Percentiles rank a stretch among this genome's conserved stretches.
These are phyloP conservation scores for Nyctalus aviator DNA, from an alignment of 2,797 vertebrate genomes.

Conservation along the genomic window DNA sequence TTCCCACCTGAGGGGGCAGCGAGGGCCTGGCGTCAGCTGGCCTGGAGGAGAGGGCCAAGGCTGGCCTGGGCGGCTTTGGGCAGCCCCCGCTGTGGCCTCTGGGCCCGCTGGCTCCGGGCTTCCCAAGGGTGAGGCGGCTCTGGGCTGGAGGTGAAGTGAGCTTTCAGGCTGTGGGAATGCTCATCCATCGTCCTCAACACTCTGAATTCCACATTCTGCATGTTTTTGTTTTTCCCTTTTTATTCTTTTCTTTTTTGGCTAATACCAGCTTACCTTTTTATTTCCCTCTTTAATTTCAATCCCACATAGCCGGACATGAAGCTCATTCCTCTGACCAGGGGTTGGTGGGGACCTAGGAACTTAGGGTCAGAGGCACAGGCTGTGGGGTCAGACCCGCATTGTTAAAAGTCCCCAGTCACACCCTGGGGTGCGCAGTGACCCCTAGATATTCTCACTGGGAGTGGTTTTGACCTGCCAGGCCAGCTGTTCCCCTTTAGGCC, in stretches of 20 bases:
- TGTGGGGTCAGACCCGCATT: background rate
- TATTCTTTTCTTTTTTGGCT: slow-evolving; percentile 71
- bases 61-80: background rate
- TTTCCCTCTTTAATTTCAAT: slow-evolving; percentile 76
- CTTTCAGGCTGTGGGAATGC: slow-evolving; percentile 40
- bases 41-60: background rate
- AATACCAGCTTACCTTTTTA: slow-evolving; percentile 75
- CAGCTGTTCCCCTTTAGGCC: background rate
- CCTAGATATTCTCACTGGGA: background rate
- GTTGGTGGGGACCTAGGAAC: background rate
- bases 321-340: slow-evolving; percentile 51
- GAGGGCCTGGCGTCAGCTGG: background rate
- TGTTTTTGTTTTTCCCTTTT: slow-evolving; percentile 45
- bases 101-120: background rate
- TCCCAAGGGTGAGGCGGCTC: fast-evolving
- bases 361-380: background rate
- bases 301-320: slow-evolving; percentile 78
- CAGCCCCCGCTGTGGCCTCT: background rate
- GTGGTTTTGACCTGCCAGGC: background rate
- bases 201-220: slow-evolving; percentile 67
- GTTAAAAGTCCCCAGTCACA: background rate
- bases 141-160: background rate
- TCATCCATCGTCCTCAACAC: slow-evolving; percentile 67
- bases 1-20: background rate
- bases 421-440: background rate